Base-by-base conservation (phyloP, 2,113 vertebrate genomes). In the Rynchops niger region DNA sequence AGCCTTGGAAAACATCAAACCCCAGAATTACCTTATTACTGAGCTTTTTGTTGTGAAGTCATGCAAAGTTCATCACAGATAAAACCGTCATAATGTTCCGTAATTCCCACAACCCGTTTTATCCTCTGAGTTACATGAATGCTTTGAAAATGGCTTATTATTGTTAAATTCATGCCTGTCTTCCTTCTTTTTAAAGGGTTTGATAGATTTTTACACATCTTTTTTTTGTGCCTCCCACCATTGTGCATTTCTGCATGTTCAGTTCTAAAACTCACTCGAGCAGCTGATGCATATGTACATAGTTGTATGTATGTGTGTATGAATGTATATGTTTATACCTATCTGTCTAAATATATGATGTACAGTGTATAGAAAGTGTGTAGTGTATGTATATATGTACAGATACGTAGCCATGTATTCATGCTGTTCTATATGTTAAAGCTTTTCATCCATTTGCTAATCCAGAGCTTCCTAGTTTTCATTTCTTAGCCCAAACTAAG, bases 341-440 rank as follows among this genome's bases (percentile, higher is more conserved):
- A 66, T 77, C 53, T 72, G 95, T 97, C 82, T 90, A 87, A 94
- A 92, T 96, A 86, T 81, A 86, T 67, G 73, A 45, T 98, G 97
- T 98, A 98, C 97, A 97, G 98, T 98, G 97, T 98, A 98, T 93
- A 98, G 96, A 95, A 84, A 85, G 79, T 56, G 71, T 53, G 80
- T 49, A 80, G 92, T 69, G 83, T 96, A 76, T 95, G 89, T 98
- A 97, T 97, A 97, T 97, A 98, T 98, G 98, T 98, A 98, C 96
- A 98, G 96, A 93, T 86, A 82, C 8, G 86, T 94, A 97, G 91
- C 78, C 90, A 77, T 56, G 42, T 91, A 73, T 61, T 96, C 93
- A 73, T 50, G 87, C 66, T 45, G 13, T 70, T 88, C 78, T 80
- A 0, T 71, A 30, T 67, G 81, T 85, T 96, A 65, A 88, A 95